Evolutionary conservation across 2,113 vertebrate species (phyloP).

Genomic region (Trogon surrucura): DNA sequence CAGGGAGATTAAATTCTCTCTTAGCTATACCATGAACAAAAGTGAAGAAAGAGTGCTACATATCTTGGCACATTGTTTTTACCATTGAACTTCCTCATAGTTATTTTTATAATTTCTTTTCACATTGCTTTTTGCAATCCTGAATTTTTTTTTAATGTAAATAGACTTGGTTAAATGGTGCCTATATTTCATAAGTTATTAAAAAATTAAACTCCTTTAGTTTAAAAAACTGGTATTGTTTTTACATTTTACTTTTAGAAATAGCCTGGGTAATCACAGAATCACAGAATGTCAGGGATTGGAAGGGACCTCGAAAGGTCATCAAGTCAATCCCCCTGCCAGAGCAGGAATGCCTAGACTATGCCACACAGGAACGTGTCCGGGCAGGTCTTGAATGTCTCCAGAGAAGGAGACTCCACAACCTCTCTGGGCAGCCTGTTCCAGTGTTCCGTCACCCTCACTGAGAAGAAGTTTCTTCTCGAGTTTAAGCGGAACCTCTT

Average conservation of each 20-base stretch:
- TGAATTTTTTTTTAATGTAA: not conserved
- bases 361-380: too few relatives aligned
- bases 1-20: conserved; percentile 42
- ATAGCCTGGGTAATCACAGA: not conserved
- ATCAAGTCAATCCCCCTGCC: too few relatives aligned
- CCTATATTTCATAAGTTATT: not conserved
- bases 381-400: too few relatives aligned
- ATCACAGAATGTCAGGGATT: too few relatives aligned
- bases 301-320: too few relatives aligned
- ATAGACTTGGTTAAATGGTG: not conserved
- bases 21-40: not conserved
- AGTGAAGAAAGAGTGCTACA: not conserved
- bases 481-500: too few relatives aligned
- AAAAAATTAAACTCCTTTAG: not conserved
- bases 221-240: not conserved
- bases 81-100: not conserved
- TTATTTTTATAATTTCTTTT: not conserved
- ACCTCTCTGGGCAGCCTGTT: too few relatives aligned
- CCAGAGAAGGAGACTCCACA: too few relatives aligned
- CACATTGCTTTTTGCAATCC: not conserved
- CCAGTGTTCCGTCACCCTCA: too few relatives aligned
- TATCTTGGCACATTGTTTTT: not conserved
- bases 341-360: too few relatives aligned
- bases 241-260: conserved; percentile 16
- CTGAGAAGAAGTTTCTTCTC: too few relatives aligned